These are phyloP conservation scores for Catharus bicknelli DNA, from an alignment of 2,113 vertebrate genomes.

Conservation along the genomic window DNA sequence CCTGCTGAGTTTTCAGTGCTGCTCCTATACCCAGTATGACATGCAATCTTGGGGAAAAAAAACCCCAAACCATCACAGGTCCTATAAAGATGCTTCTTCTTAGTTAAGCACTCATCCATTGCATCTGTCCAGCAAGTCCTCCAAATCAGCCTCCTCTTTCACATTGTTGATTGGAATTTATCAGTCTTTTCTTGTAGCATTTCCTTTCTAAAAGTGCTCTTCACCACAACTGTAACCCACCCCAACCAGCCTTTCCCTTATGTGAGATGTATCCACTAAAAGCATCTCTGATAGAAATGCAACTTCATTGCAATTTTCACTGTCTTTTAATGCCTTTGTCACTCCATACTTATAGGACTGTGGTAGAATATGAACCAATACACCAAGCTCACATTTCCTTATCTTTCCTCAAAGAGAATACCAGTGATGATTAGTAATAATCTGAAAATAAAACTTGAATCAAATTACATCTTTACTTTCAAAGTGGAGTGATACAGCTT, in stretches of 20 bases:
- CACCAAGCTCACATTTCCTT: neutral
- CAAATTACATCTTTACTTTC: neutral
- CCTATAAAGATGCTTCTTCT: neutral
- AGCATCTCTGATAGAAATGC: neutral
- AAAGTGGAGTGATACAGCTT: neutral
- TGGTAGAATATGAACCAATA: neutral
- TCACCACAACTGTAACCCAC: neutral
- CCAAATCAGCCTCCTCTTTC: neutral
- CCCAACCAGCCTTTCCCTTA: accelerated
- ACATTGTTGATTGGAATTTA: neutral
- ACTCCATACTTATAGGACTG: neutral
- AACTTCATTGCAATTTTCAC: neutral
- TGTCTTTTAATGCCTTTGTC: neutral
- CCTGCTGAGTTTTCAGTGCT: neutral
- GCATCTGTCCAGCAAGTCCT: neutral
- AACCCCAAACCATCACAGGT: neutral
- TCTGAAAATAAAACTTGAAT: neutral
- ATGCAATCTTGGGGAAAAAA: neutral
- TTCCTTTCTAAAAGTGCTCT: neutral
- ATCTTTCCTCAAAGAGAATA: neutral
- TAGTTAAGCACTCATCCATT: neutral
- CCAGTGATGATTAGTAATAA: neutral
- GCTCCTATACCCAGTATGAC: neutral
- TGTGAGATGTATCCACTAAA: neutral
- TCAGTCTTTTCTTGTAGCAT: neutral